Base-by-base conservation (phyloP, 92 coral and sea anemone genomes). In the Siderastrea siderea region DNA sequence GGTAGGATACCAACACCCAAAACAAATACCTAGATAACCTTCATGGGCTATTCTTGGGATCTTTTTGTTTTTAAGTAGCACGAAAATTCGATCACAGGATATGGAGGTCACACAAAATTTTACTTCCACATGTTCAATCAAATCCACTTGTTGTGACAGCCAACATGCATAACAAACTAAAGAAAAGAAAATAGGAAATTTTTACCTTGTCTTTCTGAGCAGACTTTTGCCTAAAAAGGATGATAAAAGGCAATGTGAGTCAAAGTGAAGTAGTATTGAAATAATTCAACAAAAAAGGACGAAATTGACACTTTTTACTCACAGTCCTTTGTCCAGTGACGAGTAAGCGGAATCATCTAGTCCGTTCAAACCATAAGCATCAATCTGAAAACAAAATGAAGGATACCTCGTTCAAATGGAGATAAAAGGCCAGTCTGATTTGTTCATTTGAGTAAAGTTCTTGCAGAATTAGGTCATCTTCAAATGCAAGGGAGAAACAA, bases 291-390 rank as follows among this genome's bases (percentile, higher is more conserved):
- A 47, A 46, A 12, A 47, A n/a, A 48, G 45, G 19, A 1, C 2
- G 49, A 67, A 6, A 68, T 4, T 68, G 13, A 50, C 45, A 1
- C 1, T 63, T 47, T 53, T 8, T 49, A 91, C 98, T 94, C 81
- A 95, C 98, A 95, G 79, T 83, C 96, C 98, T 84, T 94, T 94
- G 77, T 95, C 98, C 52, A 88, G 74, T 43, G 96, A 85, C 5
- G 95, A 91, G 58, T 94, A 94, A 2, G 98, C 95, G 0, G 95
- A 92, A 65, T 94, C 98, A 81, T 93, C 91, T 46, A 91, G 64
- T 43, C 98, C 98, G 14, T 26, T 26, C 38, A 26, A 26, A 26
- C 38, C 38, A 26, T 89, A 91, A 69, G 84, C 70, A 47, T 80
- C 84, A 74, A 80, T 89, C 89, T 74, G 46, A 49, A 80, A 66